phyloP scores from a whole-genome alignment of 2,113 vertebrate genomes.

The Cyprinus carpio region DNA sequence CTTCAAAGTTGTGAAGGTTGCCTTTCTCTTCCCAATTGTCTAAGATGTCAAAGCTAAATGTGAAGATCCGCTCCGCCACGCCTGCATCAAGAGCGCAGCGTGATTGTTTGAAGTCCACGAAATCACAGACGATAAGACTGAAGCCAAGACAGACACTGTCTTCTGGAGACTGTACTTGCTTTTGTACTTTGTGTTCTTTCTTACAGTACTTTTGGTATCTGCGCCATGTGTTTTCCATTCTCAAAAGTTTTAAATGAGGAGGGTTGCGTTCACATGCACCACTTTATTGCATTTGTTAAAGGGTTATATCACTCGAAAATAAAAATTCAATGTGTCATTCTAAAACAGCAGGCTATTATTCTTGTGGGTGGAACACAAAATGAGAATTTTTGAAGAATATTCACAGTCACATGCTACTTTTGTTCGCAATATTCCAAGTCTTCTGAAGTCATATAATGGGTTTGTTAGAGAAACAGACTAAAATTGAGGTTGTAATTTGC shows the following conservation, averaged over 20 bases:
- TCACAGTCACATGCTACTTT: neutral
- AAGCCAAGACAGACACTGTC: conserved; percentile 41
- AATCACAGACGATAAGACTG: conserved; percentile 60
- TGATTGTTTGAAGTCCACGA: conserved; percentile 65
- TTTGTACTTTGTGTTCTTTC: conserved; percentile 35
- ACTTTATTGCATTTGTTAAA: conserved; percentile 9
- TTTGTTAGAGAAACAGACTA: neutral
- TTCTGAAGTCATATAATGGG: neutral
- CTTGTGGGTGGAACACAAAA: neutral
- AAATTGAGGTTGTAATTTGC: neutral
- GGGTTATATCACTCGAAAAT: neutral
- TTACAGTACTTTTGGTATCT: conserved; percentile 12
- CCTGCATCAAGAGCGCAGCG: conserved; percentile 68
- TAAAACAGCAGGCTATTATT: conserved; percentile 11
- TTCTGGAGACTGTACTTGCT: conserved; percentile 24
- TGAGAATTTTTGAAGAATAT: neutral
- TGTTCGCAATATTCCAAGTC: neutral
- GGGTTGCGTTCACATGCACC: neutral
- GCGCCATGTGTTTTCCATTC: conserved; percentile 3
- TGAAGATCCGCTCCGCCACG: conserved; percentile 69
- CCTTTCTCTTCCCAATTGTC: conserved; percentile 70
- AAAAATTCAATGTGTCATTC: neutral
- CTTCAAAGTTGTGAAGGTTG: conserved; percentile 82
- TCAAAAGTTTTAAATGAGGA: conserved; percentile 13
- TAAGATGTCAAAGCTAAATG: conserved; percentile 78